Base-by-base conservation (phyloP, 2,888 invertebrate species). In the Agrochola lota region DNA sequence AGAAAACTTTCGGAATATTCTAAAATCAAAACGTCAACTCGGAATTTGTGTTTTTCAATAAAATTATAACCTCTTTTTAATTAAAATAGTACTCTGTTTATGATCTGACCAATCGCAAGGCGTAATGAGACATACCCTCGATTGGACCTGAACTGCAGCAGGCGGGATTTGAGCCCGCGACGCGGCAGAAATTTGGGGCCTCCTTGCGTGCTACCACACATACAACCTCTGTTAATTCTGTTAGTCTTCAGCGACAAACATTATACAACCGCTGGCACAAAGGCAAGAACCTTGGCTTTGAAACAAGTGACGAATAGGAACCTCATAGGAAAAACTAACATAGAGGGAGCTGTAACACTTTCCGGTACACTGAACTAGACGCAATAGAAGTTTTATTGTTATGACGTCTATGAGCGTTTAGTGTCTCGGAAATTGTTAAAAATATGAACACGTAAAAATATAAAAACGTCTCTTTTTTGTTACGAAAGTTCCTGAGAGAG, bases 91-190 rank as follows among this genome's bases (percentile, higher is more conserved):
- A 62, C 43, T 62, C 0, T 55, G n/a, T 55, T 69, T 57, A 90
- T 89, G 93, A 93, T 95, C 94, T 95, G 96, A 96, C 95, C 94
- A 94, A 93, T 91, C 94, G 90, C 92, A 11, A 84, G 82, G 87
- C 87, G 80, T 74, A 82, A 84, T 82, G 91, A 94, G 96, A 98
- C 98, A 97, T 98, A 99, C 99, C 99, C 99, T 97, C 97, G 97
- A 97, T 98, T 98, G 94, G 98, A 98, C 97, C 97, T 98, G 97
- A 98, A 98, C 97, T 98, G 98, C 95, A 98, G 98, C 93, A 99
- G 98, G 93, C 99, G 98, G 93, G 99, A 98, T 97, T 98, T 98
- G 97, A 98, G 98, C 94, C 98, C 98, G 96, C 98, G 98, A 95
- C 98, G 98, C 96, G 98, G 98, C 97, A 98, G 97, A 97, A 98